Evolutionary conservation across 30 jellyfish, hydroid and myxozoan genomes (phyloP), one percentile per base, ranked within the genome.

Genomic region (Clytia hemisphaerica): DNA sequence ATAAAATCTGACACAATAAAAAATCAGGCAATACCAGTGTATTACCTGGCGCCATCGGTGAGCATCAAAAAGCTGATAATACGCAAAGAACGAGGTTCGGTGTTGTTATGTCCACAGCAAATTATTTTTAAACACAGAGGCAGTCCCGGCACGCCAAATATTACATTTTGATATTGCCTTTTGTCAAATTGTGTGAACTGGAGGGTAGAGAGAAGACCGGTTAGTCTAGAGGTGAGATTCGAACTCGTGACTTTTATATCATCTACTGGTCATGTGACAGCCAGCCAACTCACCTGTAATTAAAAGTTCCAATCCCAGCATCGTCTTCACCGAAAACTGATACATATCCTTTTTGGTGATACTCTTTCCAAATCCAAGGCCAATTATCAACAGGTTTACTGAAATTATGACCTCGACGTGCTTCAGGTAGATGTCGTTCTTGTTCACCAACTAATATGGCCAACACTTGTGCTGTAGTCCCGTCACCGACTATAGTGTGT

Each of bases 401-500:
- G 24, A 62, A 62, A 6, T 45, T 35, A 21, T 34, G 29, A 12
- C 78, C 71, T n/a, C 79, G 33, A 34, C 94, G 55, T n/a, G 80
- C 78, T 58, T 82, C 94, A 5, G 94, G 94, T 26, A 82, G 69
- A 6, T 51, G 67, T 6, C 67, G 36, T 30, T 51, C 45, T 18
- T 28, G 63, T 24, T 16, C 15, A 4, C 94, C 94, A n/a, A 84
- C 58, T 27, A 73, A 51, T 58, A 82, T 55, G 16, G 94, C 94
- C 15, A 67, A 35, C 21, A 82, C 73, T 49, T 82, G 94, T 1
- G 94, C 79, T 2, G 86, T 35, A 16, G 94, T 82, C 36, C 73
- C 94, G 55, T 82, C 94, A 19, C 94, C 94, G 1, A 74, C 94
- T 16, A 82, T 61, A 0, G 94, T 73, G 45, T 82, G 82, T 10